Base-by-base conservation (phyloP, 2,113 vertebrate species). In the Notarius lentiginosus region DNA sequence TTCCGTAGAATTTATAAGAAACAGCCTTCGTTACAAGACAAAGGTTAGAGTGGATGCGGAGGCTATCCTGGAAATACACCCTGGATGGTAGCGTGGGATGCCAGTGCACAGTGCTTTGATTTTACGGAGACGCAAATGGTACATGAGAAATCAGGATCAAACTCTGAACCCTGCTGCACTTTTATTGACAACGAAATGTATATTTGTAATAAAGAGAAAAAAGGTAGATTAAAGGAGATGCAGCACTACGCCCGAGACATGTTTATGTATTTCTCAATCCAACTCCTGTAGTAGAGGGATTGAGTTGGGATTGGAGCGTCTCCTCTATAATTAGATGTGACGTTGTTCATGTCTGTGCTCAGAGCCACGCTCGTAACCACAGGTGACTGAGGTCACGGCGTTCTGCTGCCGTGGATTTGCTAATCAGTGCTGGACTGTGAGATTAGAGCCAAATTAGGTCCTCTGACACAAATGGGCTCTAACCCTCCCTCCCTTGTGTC, bases 371-470 rank as follows among this genome's bases (percentile, higher is more conserved):
- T 53, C 72, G 63, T 9, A 41, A 30, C 17, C 82, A 34, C 53
- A 20, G 75, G 73, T 47, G 51, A 61, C 63, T 15, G 53, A 83
- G 87, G 72, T 85, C 86, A 79, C 47, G 41, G 27, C 11, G 34
- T 63, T 60, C 68, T 65, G 75, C 60, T 24, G 68, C 72, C 41
- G 2, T 41, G 72, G 86, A 84, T 87, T 88, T 84, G 58, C 79
- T 91, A 88, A 93, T 91, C 91, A 81, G 70, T 65, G 56, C 15
- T 76, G 61, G 85, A 82, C 84, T 80, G 49, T 79, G 66, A 83
- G 89, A 92, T 91, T 92, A 92, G 84, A 81, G 14, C 47, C 47
- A 83, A 87, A 91, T 91, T 88, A 88, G 53, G 41, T 53, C 70
- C 81, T 88, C 41, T 49, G 65, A 61, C 80, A 82, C 87, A 68